Percentiles rank a stretch among this genome's conserved stretches.
These are phyloP conservation scores for Chionoecetes opilio DNA, from an alignment of 1,140 invertebrate species.

Conservation along the genomic window DNA sequence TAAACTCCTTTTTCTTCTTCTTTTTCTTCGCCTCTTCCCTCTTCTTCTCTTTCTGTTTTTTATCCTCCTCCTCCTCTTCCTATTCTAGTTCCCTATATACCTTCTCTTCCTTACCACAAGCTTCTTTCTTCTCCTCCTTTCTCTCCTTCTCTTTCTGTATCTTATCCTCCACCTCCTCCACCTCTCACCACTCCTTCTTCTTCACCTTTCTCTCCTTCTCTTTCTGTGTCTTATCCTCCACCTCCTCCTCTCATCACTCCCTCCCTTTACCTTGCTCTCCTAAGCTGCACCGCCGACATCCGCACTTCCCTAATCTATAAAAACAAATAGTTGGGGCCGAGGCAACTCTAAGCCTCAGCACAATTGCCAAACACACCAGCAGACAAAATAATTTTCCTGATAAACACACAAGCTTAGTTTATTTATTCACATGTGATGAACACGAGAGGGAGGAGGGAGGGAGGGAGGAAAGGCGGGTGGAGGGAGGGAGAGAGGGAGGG, in stretches of 20 bases:
- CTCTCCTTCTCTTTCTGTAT: too few relatives aligned
- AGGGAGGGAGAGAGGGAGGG: not conserved
- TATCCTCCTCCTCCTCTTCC: too few relatives aligned
- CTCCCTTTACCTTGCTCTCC: too few relatives aligned
- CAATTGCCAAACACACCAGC: conserved; percentile 67
- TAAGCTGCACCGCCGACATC: not conserved
- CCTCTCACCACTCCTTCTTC: too few relatives aligned
- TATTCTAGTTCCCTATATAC: too few relatives aligned
- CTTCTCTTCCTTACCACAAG: too few relatives aligned
- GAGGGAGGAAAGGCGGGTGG: not conserved
- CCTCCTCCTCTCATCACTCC: not conserved
- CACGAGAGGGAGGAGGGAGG: conserved; percentile 15
- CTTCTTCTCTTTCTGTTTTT: not conserved
- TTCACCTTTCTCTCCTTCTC: not conserved
- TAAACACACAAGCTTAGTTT: conserved; percentile 68
- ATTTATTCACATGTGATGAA: conserved; percentile 75
- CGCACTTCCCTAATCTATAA: conserved; percentile 1
- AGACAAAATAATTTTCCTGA: conserved; percentile 73
- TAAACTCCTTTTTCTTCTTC: not conserved
- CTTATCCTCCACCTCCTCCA: too few relatives aligned
- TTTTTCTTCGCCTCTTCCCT: not conserved
- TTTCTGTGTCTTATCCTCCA: not conserved
- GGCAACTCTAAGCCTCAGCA: conserved; percentile 36
- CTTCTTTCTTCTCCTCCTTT: too few relatives aligned
- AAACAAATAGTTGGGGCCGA: conserved; percentile 25